phyloP scores from a whole-genome alignment of 2,113 vertebrate species.

The Montifringilla adamsi region DNA sequence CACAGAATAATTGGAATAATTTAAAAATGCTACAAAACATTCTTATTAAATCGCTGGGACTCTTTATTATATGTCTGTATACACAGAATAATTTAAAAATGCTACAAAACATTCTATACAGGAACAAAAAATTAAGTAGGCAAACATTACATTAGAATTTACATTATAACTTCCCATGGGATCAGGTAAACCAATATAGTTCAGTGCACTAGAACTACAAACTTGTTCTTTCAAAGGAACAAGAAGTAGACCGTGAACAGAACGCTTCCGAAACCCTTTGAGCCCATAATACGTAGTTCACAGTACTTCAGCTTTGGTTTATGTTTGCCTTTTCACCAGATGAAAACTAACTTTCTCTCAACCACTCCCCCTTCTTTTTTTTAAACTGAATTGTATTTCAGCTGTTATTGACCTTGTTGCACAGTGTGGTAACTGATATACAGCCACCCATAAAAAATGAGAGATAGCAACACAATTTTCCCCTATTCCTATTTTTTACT shows the following conservation, averaged over 20 bases:
- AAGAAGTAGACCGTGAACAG: neutral
- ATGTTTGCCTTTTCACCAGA: neutral
- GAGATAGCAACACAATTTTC: neutral
- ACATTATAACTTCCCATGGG: neutral
- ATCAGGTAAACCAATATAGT: neutral
- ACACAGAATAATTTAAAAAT: neutral
- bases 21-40: neutral
- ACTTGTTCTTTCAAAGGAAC: neutral
- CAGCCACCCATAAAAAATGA: neutral
- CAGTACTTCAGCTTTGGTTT: neutral
- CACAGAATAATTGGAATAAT: neutral
- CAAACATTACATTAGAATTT: neutral
- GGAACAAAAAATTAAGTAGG: neutral
- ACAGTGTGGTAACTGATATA: neutral
- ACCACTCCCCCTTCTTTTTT: neutral
- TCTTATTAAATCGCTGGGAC: neutral
- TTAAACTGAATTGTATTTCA: neutral
- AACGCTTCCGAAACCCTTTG: neutral
- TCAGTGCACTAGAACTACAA: neutral
- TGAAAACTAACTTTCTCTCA: neutral
- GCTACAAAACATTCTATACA: neutral
- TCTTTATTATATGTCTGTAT: neutral
- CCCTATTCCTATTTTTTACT: neutral
- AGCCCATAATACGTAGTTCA: neutral
- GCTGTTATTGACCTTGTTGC: neutral